Percentiles rank a stretch among this genome's conserved stretches.
These are phyloP conservation scores for Ommatoiulus sabulosus DNA, from an alignment of 2,888 invertebrate species.

Conservation along the genomic window DNA sequence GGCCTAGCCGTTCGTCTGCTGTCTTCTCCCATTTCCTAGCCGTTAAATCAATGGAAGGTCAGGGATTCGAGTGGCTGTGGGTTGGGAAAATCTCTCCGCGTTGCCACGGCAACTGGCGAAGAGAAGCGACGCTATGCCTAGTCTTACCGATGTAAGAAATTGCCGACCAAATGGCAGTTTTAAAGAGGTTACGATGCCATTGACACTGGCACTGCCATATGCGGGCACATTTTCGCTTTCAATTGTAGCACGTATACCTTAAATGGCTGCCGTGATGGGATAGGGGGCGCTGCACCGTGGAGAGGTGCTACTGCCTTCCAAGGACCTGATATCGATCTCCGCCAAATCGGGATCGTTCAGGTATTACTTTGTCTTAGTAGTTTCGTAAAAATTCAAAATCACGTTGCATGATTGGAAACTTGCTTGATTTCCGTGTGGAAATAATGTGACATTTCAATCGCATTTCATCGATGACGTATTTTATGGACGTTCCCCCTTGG, in stretches of 20 bases:
- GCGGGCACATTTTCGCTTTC: neutral
- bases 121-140: neutral
- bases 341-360: neutral
- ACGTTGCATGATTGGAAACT: no score
- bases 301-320: neutral
- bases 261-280: neutral
- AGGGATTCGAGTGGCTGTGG: neutral
- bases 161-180: slow-evolving; percentile 1
- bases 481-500: no score
- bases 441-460: no score
- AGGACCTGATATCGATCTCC: neutral
- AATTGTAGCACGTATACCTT: neutral
- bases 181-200: slow-evolving; percentile 1
- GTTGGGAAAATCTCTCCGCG: neutral
- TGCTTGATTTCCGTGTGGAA: no score
- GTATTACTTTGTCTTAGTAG: no score
- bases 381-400: no score
- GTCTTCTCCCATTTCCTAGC: neutral
- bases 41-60: slow-evolving; percentile 1
- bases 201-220: neutral
- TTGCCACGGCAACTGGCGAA: neutral
- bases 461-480: no score
- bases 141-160: neutral
- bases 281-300: neutral
- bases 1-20: neutral